Base-by-base conservation (phyloP, 2,888 invertebrate genomes). In the Andrena hattorfiana region DNA sequence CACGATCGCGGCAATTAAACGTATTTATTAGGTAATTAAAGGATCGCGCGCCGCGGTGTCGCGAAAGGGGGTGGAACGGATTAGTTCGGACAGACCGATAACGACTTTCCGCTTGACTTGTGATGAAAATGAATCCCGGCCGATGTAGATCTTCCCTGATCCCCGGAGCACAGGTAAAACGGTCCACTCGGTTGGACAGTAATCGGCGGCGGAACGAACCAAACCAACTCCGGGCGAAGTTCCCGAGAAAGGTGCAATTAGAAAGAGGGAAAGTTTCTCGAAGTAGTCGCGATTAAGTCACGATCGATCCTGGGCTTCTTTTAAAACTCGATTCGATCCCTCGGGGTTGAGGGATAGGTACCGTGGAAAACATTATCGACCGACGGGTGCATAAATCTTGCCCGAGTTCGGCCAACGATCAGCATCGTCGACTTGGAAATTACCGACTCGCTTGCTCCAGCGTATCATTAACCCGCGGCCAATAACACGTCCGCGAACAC, bases 21-120 rank as follows among this genome's bases (percentile, higher is more conserved):
- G 67, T 68, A 71, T 49, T 73, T 51, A 56, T 60, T 48, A 72
- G 64, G 35, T 42, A 60, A 77, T 72, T 81, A 81, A 83, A 76
- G 30, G 59, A 20, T 32, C 56, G 13, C 60, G 28, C 73, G 48
- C 67, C 30, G 67, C 71, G 62, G 66, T 16, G 69, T 49, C 69
- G 67, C 69, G 60, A 70, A 60, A 54, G 42, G 28, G 20, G 51
- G 26, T 13, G 73, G 69, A 72, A 70, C 48, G 35, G 51, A 62
- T 75, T 54, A 51, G 35, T 49, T 5, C 54, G 20, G n/a, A 5
- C 48, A n/a, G 8, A 23, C 56, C 28, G 56, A 62, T 49, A 54
- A 79, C 49, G 28, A 68, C 49, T 26, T 30, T 10, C 63, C 23
- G 23, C 8, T 8, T 23, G 62, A 54, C 62, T 62, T 62, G 5